Evolutionary conservation across 2,888 invertebrate genomes (phyloP), one percentile per base, ranked within the genome.

Genomic region (Linyphia triangularis): DNA sequence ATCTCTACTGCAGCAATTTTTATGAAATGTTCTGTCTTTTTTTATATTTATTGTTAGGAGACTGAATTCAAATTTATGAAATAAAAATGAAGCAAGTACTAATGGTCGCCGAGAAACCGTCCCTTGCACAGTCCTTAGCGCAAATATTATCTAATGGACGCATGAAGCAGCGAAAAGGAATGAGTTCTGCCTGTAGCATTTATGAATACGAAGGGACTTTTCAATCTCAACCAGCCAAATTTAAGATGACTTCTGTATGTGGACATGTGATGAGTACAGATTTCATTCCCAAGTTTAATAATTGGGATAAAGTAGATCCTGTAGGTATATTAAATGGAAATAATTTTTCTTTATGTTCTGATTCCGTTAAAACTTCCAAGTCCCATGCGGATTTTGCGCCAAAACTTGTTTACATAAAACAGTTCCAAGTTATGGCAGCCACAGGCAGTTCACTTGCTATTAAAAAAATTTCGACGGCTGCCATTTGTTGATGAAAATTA

Each of bases 211-310:
- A 94, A 77, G 98, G 98, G 0, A 94, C 93, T 0, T 98, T 98
- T 92, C 61, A 79, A 59, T 95, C 94, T 90, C 95, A 95, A 90
- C 95, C 95, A 91, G 94, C 96, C 0, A 94, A 94, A 85, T 97
- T 95, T 92, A 97, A 97, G 93, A 99, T 99, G 97, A 99, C 99
- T 0, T 98, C 99, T 0, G 99, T 99, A 0, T 99, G 99, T 93
- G 99, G 99, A 0, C 99, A 99, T 94, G 99, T 99, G 0, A 97
- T 98, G 97, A 96, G 96, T 61, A 94, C 98, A 91, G 99, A 99
- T 94, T 99, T 99, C 92, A 95, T 93, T 77, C 94, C 95, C 26
- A 98, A 98, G 93, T 99, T 97, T 93, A 99, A 99, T 92, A 98
- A 97, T 91, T 99, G 99, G 99, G 98, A 99, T 92, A 95, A 95